Evolutionary conservation across 1,140 invertebrate genomes (phyloP).

Genomic region (Drosophila quadrilineata): DNA sequence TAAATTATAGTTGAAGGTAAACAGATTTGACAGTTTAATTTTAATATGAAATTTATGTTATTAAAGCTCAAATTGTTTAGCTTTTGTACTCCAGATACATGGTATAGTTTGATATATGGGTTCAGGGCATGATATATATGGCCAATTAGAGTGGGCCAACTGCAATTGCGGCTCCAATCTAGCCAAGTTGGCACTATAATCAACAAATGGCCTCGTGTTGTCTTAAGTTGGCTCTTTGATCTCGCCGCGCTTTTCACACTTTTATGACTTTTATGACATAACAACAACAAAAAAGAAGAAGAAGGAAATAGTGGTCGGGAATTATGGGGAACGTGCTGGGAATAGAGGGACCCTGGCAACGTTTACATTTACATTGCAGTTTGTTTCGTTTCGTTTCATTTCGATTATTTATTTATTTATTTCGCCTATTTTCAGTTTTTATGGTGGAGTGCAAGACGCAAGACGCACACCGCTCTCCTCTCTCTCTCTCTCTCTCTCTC

Average conservation of each 20-base stretch:
- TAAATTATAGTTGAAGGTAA: not conserved
- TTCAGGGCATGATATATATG: too few relatives aligned
- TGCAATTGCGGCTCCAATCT: too few relatives aligned
- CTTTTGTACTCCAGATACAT: too few relatives aligned
- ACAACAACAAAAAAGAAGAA: conserved; percentile 50
- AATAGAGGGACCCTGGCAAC: not conserved
- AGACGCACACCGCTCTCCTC: not conserved
- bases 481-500: too few relatives aligned
- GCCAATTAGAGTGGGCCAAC: not conserved
- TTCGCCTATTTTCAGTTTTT: conserved; percentile 31
- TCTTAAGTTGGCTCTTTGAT: conserved; percentile 42
- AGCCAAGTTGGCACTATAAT: too few relatives aligned
- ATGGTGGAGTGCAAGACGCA: conserved; percentile 28
- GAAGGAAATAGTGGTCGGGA: conserved; percentile 3
- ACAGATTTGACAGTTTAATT: not conserved
- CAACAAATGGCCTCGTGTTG: not conserved
- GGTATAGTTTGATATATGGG: too few relatives aligned
- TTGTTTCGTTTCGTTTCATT: conserved; percentile 4
- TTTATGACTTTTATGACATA: conserved; percentile 66
- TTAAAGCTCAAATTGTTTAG: too few relatives aligned
- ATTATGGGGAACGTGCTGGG: conserved; percentile 1
- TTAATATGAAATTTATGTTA: not conserved
- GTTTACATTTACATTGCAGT: conserved; percentile 27
- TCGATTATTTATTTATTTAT: conserved; percentile 43
- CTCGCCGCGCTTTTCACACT: conserved; percentile 61